These are phyloP conservation scores for Sigmodon hispidus DNA, from an alignment of 2,113 vertebrate genomes.

Conservation along the genomic window DNA sequence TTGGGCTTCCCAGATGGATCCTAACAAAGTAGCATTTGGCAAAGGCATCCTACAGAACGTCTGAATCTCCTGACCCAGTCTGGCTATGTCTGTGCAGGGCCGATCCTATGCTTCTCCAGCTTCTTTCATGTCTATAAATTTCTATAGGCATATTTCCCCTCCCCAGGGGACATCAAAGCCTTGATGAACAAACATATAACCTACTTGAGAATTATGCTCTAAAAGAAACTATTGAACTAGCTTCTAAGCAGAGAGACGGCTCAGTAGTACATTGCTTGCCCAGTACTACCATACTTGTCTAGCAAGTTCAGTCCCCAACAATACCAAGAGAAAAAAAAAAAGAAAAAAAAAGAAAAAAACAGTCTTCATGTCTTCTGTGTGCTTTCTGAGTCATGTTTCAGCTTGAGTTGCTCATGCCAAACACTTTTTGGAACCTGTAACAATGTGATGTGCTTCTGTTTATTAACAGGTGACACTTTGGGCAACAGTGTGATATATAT, in stretches of 20 bases:
- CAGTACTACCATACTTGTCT: no score
- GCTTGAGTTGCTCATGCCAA: neutral
- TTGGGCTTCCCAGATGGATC: neutral
- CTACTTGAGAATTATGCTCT: neutral
- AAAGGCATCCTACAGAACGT: neutral
- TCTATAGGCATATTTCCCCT: neutral
- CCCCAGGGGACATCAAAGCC: neutral
- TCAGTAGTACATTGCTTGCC: neutral
- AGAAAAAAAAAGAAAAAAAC: no score
- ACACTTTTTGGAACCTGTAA: neutral
- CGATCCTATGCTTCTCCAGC: neutral
- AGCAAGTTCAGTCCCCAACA: neutral
- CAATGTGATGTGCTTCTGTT: neutral
- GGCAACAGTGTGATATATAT: accelerated
- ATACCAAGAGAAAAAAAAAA: no score
- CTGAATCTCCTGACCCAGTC: no score
- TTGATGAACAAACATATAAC: neutral
- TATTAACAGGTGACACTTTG: neutral
- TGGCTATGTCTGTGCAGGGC: accelerated
- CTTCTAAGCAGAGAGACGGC: no score
- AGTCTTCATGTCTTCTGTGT: neutral
- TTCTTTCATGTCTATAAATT: accelerated
- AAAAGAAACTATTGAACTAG: neutral
- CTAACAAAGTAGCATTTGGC: accelerated
- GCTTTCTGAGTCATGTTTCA: neutral